Conservation (phyloP, 37 sponge, comb jelly and placozoan genomes). For the Axinella damicornis region DNA sequence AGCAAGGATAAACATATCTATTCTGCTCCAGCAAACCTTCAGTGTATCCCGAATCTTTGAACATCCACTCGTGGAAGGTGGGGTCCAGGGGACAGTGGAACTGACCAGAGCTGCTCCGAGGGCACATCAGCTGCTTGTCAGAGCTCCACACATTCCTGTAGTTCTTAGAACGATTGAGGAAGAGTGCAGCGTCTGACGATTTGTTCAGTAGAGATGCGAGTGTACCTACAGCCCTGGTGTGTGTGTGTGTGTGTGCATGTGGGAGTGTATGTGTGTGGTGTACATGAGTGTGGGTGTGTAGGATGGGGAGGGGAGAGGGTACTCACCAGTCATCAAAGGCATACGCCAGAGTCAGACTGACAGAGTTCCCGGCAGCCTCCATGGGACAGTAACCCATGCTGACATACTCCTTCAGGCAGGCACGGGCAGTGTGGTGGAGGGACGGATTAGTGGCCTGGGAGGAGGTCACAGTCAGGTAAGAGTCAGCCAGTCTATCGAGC, state of each 20-base stretch:
- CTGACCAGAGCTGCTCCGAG: constrained; percentile 19
- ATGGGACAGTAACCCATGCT: constrained; percentile 43
- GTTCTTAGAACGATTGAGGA: constrained; percentile 55
- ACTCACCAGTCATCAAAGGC: constrained; percentile 70
- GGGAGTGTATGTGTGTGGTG: background rate
- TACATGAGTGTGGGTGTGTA: too few species aligned
- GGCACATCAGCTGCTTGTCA: constrained; percentile 56
- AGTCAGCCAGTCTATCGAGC: too few species aligned
- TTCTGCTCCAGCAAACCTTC: constrained; percentile 37
- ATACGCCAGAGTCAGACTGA: constrained; percentile 65
- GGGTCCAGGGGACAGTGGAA: constrained; percentile 64
- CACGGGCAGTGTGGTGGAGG: constrained; percentile 35
- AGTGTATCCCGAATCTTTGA: constrained; percentile 35
- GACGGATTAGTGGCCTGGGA: constrained; percentile 35
- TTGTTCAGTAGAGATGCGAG: constrained; percentile 33
- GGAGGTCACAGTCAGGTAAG: too few species aligned
- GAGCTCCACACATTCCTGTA: constrained; percentile 62
- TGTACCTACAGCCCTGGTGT: constrained; percentile 43
- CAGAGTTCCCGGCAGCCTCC: constrained; percentile 31
- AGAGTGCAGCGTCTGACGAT: constrained; percentile 26
- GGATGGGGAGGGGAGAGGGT: too few species aligned
- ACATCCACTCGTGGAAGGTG: constrained; percentile 47
- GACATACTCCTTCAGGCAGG: constrained; percentile 48
- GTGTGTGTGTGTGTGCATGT: background rate
- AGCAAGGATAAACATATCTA: background rate